Conservation (phyloP, 2,113 vertebrate species). For the Pitta sordida region DNA sequence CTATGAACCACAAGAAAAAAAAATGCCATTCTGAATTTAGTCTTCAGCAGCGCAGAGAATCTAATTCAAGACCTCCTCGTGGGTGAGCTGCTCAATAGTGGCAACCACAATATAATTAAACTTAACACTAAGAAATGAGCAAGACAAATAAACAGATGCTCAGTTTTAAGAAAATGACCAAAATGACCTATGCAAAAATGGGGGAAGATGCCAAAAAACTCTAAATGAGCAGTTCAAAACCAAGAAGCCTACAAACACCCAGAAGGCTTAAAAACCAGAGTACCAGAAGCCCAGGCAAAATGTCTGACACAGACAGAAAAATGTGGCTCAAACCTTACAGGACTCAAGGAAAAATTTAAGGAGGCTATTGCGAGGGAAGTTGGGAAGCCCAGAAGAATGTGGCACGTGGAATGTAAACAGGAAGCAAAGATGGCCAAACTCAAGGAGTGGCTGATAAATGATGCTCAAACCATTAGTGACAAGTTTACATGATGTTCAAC, state of each 20-base stretch:
- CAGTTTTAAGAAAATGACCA: not conserved
- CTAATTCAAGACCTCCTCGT: not conserved
- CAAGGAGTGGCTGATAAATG: not conserved
- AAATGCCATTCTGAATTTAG: not conserved
- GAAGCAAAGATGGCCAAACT: not conserved
- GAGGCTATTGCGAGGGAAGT: not conserved
- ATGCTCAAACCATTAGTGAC: not conserved
- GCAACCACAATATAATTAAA: not conserved
- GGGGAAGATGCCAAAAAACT: not conserved
- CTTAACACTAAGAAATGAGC: not conserved
- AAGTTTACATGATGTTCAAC: fast-evolving
- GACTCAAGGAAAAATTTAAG: not conserved
- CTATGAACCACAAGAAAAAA: not conserved
- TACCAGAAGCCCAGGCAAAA: not conserved
- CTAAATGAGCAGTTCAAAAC: not conserved
- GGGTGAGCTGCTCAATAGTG: not conserved
- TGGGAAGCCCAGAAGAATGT: not conserved
- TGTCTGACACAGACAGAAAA: not conserved
- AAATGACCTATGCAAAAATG: not conserved
- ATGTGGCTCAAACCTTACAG: fast-evolving
- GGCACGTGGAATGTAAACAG: not conserved
- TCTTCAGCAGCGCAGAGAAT: not conserved
- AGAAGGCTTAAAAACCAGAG: not conserved
- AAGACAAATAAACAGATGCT: not conserved
- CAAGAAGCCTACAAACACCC: not conserved